Evolutionary conservation across 1,140 invertebrate species (phyloP).

Genomic region (Ceratoteleas bidentatus): DNA sequence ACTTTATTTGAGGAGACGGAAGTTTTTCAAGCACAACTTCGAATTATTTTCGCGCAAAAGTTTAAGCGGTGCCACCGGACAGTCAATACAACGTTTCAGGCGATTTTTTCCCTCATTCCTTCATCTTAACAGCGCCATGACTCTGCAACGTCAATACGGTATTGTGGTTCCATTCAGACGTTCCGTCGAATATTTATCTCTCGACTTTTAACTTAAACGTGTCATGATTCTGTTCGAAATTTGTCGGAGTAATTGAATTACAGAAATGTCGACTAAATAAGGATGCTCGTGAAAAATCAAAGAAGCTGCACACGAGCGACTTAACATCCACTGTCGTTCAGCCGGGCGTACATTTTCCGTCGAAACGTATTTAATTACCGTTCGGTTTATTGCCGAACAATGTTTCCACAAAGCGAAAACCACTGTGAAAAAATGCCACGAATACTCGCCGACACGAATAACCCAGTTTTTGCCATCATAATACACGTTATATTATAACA

Average conservation of each 20-base stretch:
- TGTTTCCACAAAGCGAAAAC: not conserved
- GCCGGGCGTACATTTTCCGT: too few species aligned
- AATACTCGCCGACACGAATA: not conserved
- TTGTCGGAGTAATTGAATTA: too few species aligned
- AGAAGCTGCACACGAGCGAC: too few species aligned
- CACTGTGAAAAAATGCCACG: not conserved
- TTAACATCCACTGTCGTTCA: too few species aligned
- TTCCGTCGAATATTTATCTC: not conserved
- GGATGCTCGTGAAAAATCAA: too few species aligned
- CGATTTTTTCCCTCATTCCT: not conserved
- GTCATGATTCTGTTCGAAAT: too few species aligned
- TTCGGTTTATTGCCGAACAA: too few species aligned
- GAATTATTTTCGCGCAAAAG: constrained; percentile 1
- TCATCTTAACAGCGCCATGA: not conserved
- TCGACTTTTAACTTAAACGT: not conserved
- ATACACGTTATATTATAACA: not conserved
- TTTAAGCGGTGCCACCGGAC: not conserved
- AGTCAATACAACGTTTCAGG: not conserved
- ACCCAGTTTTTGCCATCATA: not conserved
- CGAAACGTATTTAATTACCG: too few species aligned
- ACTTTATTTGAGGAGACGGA: not conserved
- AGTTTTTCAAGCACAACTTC: constrained; percentile 4
- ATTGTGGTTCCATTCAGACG: not conserved
- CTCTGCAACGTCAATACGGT: not conserved
- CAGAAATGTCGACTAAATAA: too few species aligned